Percentiles rank a stretch among this genome's conserved stretches.
These are phyloP conservation scores for Apoda limacodes DNA, from an alignment of 2,888 invertebrate genomes.

Conservation along the genomic window DNA sequence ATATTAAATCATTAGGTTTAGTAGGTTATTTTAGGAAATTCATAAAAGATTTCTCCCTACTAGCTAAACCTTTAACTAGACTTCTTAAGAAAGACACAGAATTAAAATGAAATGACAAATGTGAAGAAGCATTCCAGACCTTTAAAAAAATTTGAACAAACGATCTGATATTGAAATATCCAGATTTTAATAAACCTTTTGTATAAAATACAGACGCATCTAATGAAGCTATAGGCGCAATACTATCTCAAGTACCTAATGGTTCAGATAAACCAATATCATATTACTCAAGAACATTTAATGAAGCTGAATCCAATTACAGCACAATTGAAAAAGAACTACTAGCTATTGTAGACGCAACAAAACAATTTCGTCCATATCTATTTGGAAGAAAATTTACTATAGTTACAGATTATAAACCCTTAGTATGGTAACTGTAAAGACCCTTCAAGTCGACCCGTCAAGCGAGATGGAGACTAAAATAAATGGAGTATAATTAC, in stretches of 20 bases:
- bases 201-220: slow-evolving; percentile 28
- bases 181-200: slow-evolving; percentile 27
- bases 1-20: no score
- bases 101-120: no score
- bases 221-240: slow-evolving; percentile 24
- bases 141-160: not conserved
- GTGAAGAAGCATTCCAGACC: not conserved
- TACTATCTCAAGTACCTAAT: slow-evolving; percentile 21
- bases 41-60: no score
- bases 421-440: slow-evolving; percentile 26
- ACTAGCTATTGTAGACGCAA: slow-evolving; percentile 22
- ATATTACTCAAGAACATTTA: slow-evolving; percentile 22
- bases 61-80: no score
- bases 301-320: slow-evolving; percentile 22
- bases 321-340: slow-evolving; percentile 28
- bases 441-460: slow-evolving; percentile 26
- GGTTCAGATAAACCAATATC: slow-evolving; percentile 14
- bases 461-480: slow-evolving; percentile 28
- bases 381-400: slow-evolving; percentile 29
- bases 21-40: no score
- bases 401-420: slow-evolving; percentile 33
- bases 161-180: slow-evolving; percentile 27
- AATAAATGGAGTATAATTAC: slow-evolving; percentile 19
- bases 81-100: no score
- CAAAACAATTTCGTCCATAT: slow-evolving; percentile 25